Evolutionary conservation across 2,113 vertebrate species (phyloP), one percentile per base, ranked within the genome.

Genomic region (Vidua macroura): DNA sequence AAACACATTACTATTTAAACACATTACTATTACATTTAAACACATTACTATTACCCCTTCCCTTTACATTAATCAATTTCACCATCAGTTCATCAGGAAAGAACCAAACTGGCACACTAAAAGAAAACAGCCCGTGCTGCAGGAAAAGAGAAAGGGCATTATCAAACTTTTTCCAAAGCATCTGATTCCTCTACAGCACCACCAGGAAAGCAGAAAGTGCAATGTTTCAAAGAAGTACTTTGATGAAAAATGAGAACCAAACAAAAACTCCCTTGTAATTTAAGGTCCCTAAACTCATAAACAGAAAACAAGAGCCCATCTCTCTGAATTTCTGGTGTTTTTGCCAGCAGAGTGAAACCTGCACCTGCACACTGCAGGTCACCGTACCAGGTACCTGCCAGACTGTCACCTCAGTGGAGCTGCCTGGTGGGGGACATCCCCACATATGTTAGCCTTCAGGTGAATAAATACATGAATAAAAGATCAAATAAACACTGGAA

Each of bases 321-420:
- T 59, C 59, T 67, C 66, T 16, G 44, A 31, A 78, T 72, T 85
- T 49, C 41, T 64, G 78, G 12, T 44, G 39, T 0, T 83, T 90
- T 72, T 77, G 85, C 77, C 93, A 89, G 84, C 41, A 55, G 48
- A 58, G 58, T 60, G 58, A 79, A 93, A 90, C 33, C 51, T 58
- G 33, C 14, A 48, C 52, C 52, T 0, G 0, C 3, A 5, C 2
- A 2, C 1, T 25, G 21, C 27, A 73, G 58, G 63, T 83, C 41
- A 15, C 22, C 10, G 27, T 39, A 27, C 10, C 62, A 73, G n/a
- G 13, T 27, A 64, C 62, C 66, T 89, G 39, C 52, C 78, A 76
- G 66, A 48, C 18, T 67, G 63, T 1, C 39, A n/a, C 23, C 1
- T 1, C 59, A 46, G 30, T 1, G 0, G 24, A 72, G 37, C 46